Percentiles rank a stretch among this genome's conserved stretches.
Conservation (phyloP, 2,888 invertebrate species). For the Microctonus hyperodae region DNA sequence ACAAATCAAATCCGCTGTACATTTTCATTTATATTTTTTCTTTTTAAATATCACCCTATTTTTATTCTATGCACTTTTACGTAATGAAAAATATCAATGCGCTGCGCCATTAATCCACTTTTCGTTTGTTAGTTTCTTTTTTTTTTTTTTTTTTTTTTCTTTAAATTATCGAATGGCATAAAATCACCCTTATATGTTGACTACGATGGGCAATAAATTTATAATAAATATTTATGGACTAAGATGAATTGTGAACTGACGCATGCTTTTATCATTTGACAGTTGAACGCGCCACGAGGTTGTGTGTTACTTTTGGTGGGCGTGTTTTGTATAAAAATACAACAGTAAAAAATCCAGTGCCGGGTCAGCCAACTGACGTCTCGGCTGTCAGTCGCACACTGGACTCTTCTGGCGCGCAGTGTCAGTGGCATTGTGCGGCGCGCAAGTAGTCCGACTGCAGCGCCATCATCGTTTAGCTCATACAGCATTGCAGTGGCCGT, state of each 20-base stretch:
- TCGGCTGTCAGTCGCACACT: conserved; percentile 51
- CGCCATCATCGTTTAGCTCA: background rate
- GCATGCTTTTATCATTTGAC: conserved; percentile 35
- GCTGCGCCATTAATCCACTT: background rate
- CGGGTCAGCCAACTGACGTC: conserved; percentile 46
- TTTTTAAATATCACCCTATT: background rate
- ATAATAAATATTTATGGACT: background rate
- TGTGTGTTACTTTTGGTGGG: conserved; percentile 20
- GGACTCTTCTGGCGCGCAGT: conserved; percentile 42
- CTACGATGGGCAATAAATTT: background rate
- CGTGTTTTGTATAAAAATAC: conserved; percentile 33
- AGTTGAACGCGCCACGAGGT: conserved; percentile 40
- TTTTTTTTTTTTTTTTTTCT: background rate
- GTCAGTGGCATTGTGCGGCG: conserved; percentile 41
- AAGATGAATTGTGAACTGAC: background rate
- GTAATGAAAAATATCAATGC: conserved; percentile 24
- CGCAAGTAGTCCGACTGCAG: conserved; percentile 21
- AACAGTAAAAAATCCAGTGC: background rate
- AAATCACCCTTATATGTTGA: background rate
- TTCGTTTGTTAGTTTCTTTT: background rate
- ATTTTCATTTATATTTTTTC: conserved; percentile 34
- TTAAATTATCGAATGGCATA: background rate
- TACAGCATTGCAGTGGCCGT: conserved; percentile 5
- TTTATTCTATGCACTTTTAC: conserved; percentile 25
- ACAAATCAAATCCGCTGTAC: conserved; percentile 38